Conservation (phyloP, 2,797 vertebrate genomes). For the Melanotaenia trifasciata region DNA sequence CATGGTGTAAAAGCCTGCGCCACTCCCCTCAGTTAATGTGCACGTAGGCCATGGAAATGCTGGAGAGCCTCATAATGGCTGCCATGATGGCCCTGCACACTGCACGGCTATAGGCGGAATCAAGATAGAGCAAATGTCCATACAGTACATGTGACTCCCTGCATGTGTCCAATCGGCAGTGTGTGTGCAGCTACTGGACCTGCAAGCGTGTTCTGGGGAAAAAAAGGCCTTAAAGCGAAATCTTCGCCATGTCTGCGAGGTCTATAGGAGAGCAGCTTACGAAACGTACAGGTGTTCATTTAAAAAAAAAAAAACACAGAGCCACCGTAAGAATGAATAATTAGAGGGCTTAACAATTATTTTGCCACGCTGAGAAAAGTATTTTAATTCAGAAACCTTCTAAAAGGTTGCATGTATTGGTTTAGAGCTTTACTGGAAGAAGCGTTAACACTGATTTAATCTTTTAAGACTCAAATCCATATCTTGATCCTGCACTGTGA, state of each 20-base stretch:
- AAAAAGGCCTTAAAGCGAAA: slow-evolving; percentile 29
- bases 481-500: neutral
- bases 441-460: slow-evolving; percentile 2
- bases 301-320: slow-evolving; percentile 3
- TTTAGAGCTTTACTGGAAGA: neutral
- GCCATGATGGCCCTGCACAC: slow-evolving; percentile 71
- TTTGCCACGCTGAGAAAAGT: neutral
- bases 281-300: slow-evolving; percentile 59
- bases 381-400: neutral
- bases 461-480: neutral
- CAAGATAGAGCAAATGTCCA: slow-evolving; percentile 50
- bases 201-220: slow-evolving; percentile 2
- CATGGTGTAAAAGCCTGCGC: slow-evolving; percentile 64
- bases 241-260: slow-evolving; percentile 39
- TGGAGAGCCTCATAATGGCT: slow-evolving; percentile 80
- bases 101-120: slow-evolving; percentile 64
- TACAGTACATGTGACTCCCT: slow-evolving; percentile 55
- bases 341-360: neutral
- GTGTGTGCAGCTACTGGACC: slow-evolving; percentile 34
- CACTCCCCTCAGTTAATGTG: slow-evolving; percentile 74
- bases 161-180: slow-evolving; percentile 44
- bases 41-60: slow-evolving; percentile 76
- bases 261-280: slow-evolving; percentile 1
- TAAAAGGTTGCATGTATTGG: neutral
- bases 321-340: neutral